Percentiles rank a stretch among this genome's conserved stretches.
Conservation (phyloP, 2,797 vertebrate genomes). For the Falco biarmicus region DNA sequence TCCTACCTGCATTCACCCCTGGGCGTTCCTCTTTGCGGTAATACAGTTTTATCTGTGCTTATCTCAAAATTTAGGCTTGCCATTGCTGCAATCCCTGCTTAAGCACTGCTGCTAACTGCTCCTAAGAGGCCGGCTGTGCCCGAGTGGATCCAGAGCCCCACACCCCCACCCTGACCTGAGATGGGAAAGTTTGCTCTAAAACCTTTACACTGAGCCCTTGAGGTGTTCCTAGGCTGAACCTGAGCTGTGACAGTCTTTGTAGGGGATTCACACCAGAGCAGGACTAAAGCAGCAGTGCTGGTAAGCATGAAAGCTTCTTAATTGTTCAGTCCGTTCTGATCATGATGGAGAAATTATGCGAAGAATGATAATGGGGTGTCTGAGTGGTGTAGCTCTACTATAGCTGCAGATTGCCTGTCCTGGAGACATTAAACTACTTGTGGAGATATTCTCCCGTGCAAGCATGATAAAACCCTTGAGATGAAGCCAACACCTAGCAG, state of each 20-base stretch:
- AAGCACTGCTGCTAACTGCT: neutral
- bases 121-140: neutral
- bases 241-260: neutral
- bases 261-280: neutral
- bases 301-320: neutral
- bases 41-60: accelerated
- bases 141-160: accelerated
- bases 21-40: neutral
- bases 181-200: neutral
- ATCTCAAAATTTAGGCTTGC: neutral
- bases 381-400: neutral
- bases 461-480: neutral
- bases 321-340: neutral
- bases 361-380: neutral
- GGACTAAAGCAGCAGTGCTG: neutral
- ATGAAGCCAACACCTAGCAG: neutral
- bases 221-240: neutral
- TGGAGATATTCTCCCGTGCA: neutral
- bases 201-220: accelerated
- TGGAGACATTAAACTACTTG: neutral
- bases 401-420: neutral
- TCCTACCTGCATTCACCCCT: neutral
- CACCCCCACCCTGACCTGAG: too few relatives aligned
- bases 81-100: neutral
- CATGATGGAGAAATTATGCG: neutral